Percentiles rank a stretch among this genome's conserved stretches.
phyloP scores from a whole-genome alignment of 2,888 invertebrate species.

The Drosophila neonasuta region DNA sequence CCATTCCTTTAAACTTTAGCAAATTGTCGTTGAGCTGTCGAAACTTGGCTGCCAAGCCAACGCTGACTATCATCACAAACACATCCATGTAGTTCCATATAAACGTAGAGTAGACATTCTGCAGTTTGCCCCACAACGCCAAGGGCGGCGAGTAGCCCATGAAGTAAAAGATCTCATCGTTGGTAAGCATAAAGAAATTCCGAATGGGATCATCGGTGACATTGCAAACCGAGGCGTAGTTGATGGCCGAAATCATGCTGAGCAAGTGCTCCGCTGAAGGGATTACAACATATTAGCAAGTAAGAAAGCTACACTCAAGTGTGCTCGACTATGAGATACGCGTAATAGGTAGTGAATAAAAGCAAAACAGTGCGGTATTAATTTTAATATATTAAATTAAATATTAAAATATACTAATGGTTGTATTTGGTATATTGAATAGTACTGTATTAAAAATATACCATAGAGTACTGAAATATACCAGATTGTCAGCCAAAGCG shows the following conservation, averaged over 20 bases:
- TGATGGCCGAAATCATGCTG: constrained; percentile 74
- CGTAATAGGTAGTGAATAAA: too few relatives aligned
- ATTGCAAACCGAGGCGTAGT: constrained; percentile 75
- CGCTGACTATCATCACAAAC: constrained; percentile 88
- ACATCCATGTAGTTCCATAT: constrained; percentile 90
- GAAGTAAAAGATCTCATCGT: constrained; percentile 72
- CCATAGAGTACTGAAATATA: too few relatives aligned
- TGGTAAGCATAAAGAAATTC: constrained; percentile 73
- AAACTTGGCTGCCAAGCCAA: constrained; percentile 86
- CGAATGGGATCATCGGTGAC: constrained; percentile 74
- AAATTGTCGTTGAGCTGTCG: constrained; percentile 85
- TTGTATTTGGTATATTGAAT: too few relatives aligned
- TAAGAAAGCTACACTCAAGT: too few relatives aligned
- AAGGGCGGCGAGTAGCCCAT: constrained; percentile 67
- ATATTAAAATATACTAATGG: neutral
- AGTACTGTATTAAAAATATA: too few relatives aligned
- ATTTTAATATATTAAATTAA: neutral
- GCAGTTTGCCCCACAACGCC: constrained; percentile 75
- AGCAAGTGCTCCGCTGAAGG: constrained; percentile 78
- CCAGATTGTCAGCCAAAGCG: too few relatives aligned
- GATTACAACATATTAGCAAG: too few relatives aligned
- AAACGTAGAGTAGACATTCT: constrained; percentile 86
- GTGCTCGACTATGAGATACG: too few relatives aligned
- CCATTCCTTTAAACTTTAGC: constrained; percentile 83
- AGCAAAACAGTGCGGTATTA: too few relatives aligned